phyloP scores from a whole-genome alignment of 2,888 invertebrate genomes.

The Amphiduros pacificus region DNA sequence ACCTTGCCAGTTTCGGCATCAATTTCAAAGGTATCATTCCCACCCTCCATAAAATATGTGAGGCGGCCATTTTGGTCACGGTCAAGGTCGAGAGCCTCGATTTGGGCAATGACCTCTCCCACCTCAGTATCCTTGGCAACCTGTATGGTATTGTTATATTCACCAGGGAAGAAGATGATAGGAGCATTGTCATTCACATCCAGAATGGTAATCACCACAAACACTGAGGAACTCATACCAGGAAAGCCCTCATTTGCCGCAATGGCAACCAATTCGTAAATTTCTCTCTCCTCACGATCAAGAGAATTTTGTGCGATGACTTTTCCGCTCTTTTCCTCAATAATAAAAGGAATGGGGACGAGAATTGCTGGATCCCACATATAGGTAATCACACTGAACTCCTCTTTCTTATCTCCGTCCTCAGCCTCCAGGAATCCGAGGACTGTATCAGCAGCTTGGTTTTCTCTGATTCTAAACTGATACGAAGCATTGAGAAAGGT shows the following conservation, averaged over 20 bases:
- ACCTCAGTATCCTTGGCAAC: slow-evolving; percentile 16
- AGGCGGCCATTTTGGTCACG: slow-evolving; percentile 36
- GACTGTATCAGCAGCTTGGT: slow-evolving; percentile 5
- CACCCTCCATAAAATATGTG: slow-evolving; percentile 21
- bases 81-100: slow-evolving; percentile 40
- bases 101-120: slow-evolving; percentile 33
- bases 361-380: background rate
- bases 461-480: slow-evolving; percentile 7
- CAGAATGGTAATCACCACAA: slow-evolving; percentile 12
- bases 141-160: slow-evolving; percentile 12
- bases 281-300: slow-evolving; percentile 22
- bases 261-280: slow-evolving; percentile 8
- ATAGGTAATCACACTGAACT: slow-evolving; percentile 11
- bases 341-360: slow-evolving; percentile 7
- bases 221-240: slow-evolving; percentile 2
- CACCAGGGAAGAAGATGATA: slow-evolving; percentile 10
- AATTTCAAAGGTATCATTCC: slow-evolving; percentile 10
- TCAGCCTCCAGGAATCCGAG: slow-evolving; percentile 11
- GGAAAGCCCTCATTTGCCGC: slow-evolving; percentile 7
- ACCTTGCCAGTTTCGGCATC: slow-evolving; percentile 9
- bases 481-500: slow-evolving; percentile 16
- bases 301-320: slow-evolving; percentile 18
- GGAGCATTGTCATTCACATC: slow-evolving; percentile 17
- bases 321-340: slow-evolving; percentile 19
- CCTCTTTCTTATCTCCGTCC: slow-evolving; percentile 8